Evolutionary conservation across 1,140 invertebrate species (phyloP).

Genomic region (Diabrotica virgifera): DNA sequence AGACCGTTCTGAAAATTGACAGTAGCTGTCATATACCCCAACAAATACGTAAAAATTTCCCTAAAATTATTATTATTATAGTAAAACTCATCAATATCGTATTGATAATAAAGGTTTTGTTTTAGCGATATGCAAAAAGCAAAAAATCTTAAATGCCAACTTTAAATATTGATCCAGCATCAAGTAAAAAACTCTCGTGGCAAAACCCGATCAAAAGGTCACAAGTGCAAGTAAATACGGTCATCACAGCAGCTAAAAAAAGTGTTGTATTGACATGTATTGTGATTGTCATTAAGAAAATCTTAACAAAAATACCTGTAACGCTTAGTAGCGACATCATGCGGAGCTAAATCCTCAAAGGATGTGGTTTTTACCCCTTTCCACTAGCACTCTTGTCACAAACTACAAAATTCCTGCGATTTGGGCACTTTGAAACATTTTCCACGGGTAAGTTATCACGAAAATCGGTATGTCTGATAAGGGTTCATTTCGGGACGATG

Average conservation of each 20-base stretch:
- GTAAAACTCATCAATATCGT: no score
- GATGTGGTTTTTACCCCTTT: constrained; percentile 1
- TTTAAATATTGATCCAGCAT: background rate
- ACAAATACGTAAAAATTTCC: background rate
- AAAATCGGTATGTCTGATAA: background rate
- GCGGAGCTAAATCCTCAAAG: constrained; percentile 3
- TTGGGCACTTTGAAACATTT: background rate
- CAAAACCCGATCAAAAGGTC: background rate
- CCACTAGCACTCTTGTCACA: background rate
- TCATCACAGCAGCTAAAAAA: no score
- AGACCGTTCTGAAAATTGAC: constrained; percentile 8
- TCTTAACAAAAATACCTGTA: constrained; percentile 4
- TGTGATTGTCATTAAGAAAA: no score
- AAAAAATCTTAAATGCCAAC: background rate
- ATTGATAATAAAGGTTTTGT: background rate
- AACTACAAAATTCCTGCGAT: background rate
- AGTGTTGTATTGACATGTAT: no score
- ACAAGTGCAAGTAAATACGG: background rate
- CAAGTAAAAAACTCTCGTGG: background rate
- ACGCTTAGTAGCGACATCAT: constrained; percentile 19
- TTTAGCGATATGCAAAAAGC: background rate
- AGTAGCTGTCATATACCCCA: background rate
- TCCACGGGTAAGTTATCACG: background rate
- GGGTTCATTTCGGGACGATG: background rate
- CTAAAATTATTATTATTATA: no score